Evolutionary conservation across 2,888 invertebrate genomes (phyloP), one percentile per base, ranked within the genome.

Genomic region (Cheilosia grossa): DNA sequence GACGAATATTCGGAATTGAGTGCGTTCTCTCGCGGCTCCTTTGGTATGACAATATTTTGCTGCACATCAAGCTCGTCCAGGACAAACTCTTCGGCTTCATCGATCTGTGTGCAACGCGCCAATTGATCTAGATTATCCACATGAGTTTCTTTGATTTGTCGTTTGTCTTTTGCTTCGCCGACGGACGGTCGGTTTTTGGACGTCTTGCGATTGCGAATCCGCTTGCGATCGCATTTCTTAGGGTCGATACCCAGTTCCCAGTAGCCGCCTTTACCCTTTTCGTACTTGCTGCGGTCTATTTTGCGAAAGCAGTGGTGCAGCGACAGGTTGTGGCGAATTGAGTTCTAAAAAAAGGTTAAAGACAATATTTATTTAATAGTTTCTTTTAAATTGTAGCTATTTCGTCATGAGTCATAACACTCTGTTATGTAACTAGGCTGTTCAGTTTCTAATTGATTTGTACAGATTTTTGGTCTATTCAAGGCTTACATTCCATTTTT

Each of bases 251-350:
- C 91, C 17, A 92, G 82, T 63, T 92, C 91, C 92, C 92, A 92
- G 51, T 91, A 92, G 15, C 92, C 92, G 2, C 92, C 92, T 82
- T 92, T 92, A 0, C 92, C 92, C 40, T 91, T 92, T 64, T 92
- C 92, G 63, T 90, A 90, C 49, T 92, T 91, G 51, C 90, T 91
- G 0, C 91, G 90, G 53, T 91, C 89, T 6, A 91, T 90, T 88
- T 91, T 92, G 2, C 91, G 91, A 88, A 92, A 92, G 75, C 91
- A 92, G 47, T 90, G 90, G 77, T 92, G 91, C 17, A 92, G 83
- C 4, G 92, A 92, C 15, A 92, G 87, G 87, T 92, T 92, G 66
- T 92, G 92, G 7, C 92, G 89, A 27, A 92, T 92, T 2, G 92
- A 92, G 72, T 92, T 92, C 92, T 91, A 73, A 79, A 87, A 87